Conservation (phyloP, 2,888 invertebrate genomes). For the Nymphalis urticae region DNA sequence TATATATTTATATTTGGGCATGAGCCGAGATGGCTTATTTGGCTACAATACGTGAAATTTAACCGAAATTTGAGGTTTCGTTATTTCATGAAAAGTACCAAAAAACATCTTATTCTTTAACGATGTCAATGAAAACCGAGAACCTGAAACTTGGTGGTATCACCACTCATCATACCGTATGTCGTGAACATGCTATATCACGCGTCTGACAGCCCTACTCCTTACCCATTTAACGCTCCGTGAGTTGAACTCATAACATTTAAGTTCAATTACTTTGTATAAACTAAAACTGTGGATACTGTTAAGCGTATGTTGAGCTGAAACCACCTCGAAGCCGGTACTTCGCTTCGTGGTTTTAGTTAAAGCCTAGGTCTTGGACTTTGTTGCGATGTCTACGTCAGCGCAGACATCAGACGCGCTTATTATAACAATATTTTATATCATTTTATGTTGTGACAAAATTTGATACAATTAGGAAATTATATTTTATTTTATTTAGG, state of each 20-base stretch:
- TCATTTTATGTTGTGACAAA: not conserved
- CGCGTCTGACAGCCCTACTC: not conserved
- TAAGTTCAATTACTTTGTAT: conserved; percentile 5
- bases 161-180: too few relatives aligned
- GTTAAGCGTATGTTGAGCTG: not conserved
- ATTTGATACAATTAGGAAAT: too few relatives aligned
- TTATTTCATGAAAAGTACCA: too few relatives aligned
- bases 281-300: not conserved
- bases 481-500: too few relatives aligned
- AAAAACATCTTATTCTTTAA: too few relatives aligned
- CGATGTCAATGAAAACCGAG: too few relatives aligned
- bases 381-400: not conserved
- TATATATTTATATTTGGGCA: too few relatives aligned
- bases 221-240: not conserved
- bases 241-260: conserved; percentile 9
- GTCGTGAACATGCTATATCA: too few relatives aligned
- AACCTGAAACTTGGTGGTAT: too few relatives aligned
- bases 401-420: not conserved
- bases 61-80: too few relatives aligned
- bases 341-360: conserved; percentile 11
- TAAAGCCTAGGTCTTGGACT: conserved; percentile 14
- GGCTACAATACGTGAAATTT: too few relatives aligned
- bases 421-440: not conserved
- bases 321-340: not conserved
- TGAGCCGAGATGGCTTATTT: too few relatives aligned